Evolutionary conservation across 53 echinoderm and acorn worm species (phyloP), one percentile per base, ranked within the genome.

Genomic region (Hippasteria phrygiana): DNA sequence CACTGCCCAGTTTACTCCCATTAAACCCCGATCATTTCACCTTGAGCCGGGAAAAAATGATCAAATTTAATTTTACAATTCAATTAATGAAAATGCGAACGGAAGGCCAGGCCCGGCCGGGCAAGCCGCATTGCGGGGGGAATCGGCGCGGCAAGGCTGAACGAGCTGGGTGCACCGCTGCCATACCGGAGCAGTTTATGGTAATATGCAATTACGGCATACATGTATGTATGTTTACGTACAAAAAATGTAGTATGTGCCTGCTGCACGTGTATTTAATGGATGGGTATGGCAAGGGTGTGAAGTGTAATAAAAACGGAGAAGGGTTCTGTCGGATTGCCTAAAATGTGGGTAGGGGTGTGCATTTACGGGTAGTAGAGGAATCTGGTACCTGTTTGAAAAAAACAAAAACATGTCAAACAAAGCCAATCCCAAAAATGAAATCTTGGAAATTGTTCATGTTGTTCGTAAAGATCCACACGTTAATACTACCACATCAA

Each of bases 11-110:
- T 36, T 79, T 53, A 62, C 79, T 42, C 79, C 37, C 39, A 79
- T 79, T 79, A 79, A 55, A 56, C 62, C 82, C 64, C 43, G 82
- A 82, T 82, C 63, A 82, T 64, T 82, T 82, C 66, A 82, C 82
- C 82, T 82, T 82, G 82, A 32, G 43, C 55, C 14, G 12, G 4
- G 39, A 34, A 81, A 81, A 81, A 81, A 81, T 64, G 46, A 65
- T 65, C 46, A 82, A 47, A 82, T 82, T 79, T 79, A 79, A 79
- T 79, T 79, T 63, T 14, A 4, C 64, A 64, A 66, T 65, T 82
- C 66, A 82, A 82, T 82, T 82, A 82, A 45, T 43, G 34, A 35
- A 18, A 53, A 24, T 24, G 59, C 37, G 67, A 67, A 29, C 12
- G 37, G 31, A 11, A 9, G 37, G 67, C 59, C 26, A 7, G 54